Percentiles rank a stretch among this genome's conserved stretches.
phyloP scores from a whole-genome alignment of 2,888 invertebrate genomes.

The Drosophila austrosaltans region DNA sequence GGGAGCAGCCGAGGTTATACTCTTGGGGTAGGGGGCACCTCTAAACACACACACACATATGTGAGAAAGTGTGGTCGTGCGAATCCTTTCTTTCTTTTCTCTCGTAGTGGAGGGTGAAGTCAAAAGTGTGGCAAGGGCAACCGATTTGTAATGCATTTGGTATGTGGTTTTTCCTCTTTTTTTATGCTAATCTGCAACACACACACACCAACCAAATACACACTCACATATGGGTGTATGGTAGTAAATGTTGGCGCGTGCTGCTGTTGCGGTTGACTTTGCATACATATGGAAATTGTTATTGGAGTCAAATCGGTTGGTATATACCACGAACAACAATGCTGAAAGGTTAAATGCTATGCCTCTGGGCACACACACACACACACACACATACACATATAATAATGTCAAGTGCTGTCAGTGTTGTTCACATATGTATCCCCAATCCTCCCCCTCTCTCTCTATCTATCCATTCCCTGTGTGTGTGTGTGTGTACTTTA shows the following conservation, averaged over 20 bases:
- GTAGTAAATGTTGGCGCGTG: conserved; percentile 75
- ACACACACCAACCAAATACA: conserved; percentile 12
- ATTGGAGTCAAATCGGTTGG: conserved; percentile 24
- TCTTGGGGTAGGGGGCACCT: conserved; percentile 19
- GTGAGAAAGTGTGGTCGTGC: conserved; percentile 66
- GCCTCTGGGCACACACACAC: conserved; percentile 66
- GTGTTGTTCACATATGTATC: conserved; percentile 43
- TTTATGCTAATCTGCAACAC: conserved; percentile 36
- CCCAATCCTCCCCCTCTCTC: conserved; percentile 19
- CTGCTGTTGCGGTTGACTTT: conserved; percentile 62
- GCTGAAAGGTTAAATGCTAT: conserved; percentile 71
- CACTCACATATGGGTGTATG: background rate
- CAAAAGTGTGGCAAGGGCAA: conserved; percentile 29
- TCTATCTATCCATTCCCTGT: conserved; percentile 17
- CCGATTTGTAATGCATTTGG: conserved; percentile 65
- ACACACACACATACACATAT: conserved; percentile 10
- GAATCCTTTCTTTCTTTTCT: conserved; percentile 57
- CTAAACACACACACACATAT: conserved; percentile 14
- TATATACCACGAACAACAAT: conserved; percentile 30
- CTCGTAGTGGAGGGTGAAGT: conserved; percentile 45
- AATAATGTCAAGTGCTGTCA: conserved; percentile 79
- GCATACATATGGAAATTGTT: conserved; percentile 30
- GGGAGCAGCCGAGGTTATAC: background rate
- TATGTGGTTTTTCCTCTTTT: conserved; percentile 51
- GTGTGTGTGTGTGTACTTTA: conserved; percentile 53